phyloP scores from a whole-genome alignment of 2,888 invertebrate species.

The Lithophane leautieri region DNA sequence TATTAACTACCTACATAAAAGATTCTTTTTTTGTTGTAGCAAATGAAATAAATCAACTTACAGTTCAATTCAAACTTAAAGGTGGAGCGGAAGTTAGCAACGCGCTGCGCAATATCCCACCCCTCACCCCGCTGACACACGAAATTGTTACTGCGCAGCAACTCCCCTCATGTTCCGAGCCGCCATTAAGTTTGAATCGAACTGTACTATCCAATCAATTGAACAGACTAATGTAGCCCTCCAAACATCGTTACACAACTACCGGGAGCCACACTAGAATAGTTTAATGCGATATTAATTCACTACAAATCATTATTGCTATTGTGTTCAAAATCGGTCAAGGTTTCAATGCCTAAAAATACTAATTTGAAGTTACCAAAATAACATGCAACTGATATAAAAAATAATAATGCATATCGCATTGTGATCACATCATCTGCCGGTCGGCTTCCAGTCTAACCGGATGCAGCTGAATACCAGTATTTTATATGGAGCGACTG shows the following conservation, averaged over 20 bases:
- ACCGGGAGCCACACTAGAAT: constrained; percentile 27
- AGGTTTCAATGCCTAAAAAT: not conserved
- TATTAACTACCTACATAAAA: too few species aligned
- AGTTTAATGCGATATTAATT: constrained; percentile 37
- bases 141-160: too few species aligned
- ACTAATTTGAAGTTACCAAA: not conserved
- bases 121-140: too few species aligned
- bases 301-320: constrained; percentile 18
- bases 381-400: not conserved
- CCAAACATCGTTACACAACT: constrained; percentile 8
- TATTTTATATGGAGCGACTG: too few species aligned
- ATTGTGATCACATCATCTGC: too few species aligned
- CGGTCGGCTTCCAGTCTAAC: too few species aligned
- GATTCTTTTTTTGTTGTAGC: not conserved
- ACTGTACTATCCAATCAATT: not conserved
- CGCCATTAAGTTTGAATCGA: too few species aligned
- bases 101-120: too few species aligned
- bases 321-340: constrained; percentile 34
- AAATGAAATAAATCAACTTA: not conserved
- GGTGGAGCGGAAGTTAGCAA: too few species aligned
- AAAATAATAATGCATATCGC: not conserved
- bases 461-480: too few species aligned
- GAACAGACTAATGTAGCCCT: not conserved
- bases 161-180: too few species aligned
- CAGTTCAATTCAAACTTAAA: too few species aligned